Evolutionary conservation across 2,797 vertebrate species (phyloP).

Genomic region (Molossus molossus): DNA sequence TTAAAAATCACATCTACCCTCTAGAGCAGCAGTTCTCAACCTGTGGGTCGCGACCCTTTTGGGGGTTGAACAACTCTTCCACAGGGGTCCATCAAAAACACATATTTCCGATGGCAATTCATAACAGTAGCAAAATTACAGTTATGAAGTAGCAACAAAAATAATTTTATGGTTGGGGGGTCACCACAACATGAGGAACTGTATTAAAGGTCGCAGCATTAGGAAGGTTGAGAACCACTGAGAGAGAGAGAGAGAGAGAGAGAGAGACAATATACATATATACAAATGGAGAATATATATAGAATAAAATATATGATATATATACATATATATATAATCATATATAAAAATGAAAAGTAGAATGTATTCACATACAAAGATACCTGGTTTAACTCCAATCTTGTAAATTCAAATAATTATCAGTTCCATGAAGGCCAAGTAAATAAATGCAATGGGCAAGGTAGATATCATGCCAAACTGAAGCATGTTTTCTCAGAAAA

Average conservation of each 20-base stretch:
- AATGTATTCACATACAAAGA: constrained; percentile 28
- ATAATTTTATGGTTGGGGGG: too few relatives aligned
- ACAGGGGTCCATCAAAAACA: too few relatives aligned
- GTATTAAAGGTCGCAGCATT: too few relatives aligned
- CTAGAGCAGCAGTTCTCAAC: too few relatives aligned
- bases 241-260: too few relatives aligned
- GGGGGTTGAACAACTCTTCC: too few relatives aligned
- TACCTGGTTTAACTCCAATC: not conserved
- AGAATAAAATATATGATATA: not conserved
- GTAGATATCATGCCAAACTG: not conserved
- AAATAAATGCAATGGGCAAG: not conserved
- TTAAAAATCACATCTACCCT: not conserved
- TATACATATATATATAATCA: not conserved
- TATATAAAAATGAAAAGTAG: not conserved
- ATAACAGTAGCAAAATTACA: too few relatives aligned
- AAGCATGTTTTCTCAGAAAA: not conserved
- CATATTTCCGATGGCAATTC: too few relatives aligned
- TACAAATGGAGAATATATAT: not conserved
- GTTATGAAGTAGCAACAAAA: too few relatives aligned
- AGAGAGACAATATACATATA: not conserved
- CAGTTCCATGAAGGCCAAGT: not conserved
- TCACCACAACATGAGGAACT: too few relatives aligned
- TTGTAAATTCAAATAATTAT: constrained; percentile 15
- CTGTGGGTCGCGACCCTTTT: too few relatives aligned
- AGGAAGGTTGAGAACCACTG: too few relatives aligned